Percentiles rank a stretch among this genome's conserved stretches.
phyloP scores from a whole-genome alignment of 2,888 invertebrate genomes.

The Sicus ferrugineus region DNA sequence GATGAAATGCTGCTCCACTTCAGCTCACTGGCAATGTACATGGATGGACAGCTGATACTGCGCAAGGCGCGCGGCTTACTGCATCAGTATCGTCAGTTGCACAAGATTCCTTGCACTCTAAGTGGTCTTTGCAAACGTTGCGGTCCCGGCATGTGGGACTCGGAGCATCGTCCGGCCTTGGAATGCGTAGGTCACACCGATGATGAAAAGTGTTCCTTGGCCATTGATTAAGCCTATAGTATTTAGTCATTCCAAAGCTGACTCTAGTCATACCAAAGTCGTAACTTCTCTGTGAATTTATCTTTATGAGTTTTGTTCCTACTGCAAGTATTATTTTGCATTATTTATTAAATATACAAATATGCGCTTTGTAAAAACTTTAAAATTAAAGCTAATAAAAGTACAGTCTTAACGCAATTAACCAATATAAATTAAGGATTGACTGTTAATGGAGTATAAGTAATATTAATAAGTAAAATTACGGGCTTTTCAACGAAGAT shows the following conservation, averaged over 20 bases:
- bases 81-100: slow-evolving; percentile 87
- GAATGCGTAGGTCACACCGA: slow-evolving; percentile 81
- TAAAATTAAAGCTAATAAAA: background rate
- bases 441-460: no score
- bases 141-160: slow-evolving; percentile 95
- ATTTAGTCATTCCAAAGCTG: background rate
- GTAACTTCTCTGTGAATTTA: background rate
- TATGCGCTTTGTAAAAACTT: background rate
- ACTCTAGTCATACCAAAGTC: background rate
- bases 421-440: background rate
- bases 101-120: slow-evolving; percentile 87
- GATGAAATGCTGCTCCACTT: slow-evolving; percentile 96
- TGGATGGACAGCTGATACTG: slow-evolving; percentile 91
- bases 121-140: slow-evolving; percentile 87
- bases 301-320: background rate
- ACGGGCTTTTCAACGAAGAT: no score
- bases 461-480: background rate
- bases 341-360: background rate
- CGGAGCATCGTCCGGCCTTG: slow-evolving; percentile 85
- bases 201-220: slow-evolving; percentile 66
- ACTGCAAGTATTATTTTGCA: background rate
- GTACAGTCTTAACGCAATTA: background rate
- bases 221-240: slow-evolving; percentile 56
- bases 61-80: slow-evolving; percentile 91
- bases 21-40: slow-evolving; percentile 95